Base-by-base conservation (phyloP, 2,797 vertebrate genomes). In the Heliangelus exortis region DNA sequence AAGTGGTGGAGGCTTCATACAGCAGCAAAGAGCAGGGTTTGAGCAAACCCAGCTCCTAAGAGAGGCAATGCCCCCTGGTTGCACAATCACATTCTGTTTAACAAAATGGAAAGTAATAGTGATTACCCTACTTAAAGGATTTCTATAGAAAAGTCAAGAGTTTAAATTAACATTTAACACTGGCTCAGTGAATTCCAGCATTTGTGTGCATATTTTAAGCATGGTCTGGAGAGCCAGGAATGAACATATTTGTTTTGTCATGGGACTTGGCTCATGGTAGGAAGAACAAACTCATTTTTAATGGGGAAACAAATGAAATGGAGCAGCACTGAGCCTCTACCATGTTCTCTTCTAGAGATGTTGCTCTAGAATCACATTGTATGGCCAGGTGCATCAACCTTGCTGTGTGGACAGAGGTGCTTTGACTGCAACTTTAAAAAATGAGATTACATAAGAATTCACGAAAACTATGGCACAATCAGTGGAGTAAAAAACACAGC, bases 231-330 rank as follows among this genome's bases (percentile, higher is more conserved):
- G 72, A 89, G 47, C 45, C 47, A 84, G 54, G 66, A 87, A 76
- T 0, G 7, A 88, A 84, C 28, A 34, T 4, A 22, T 59, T 80
- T 65, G 31, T 78, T 85, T 93, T 74, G 86, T 33, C 9, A 58
- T 8, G 62, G 72, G 36, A 87, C 7, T 86, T 67, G 83, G 71
- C 50, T 89, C 78, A 59, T 6, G 22, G 57, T 61, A 29, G 58
- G 74, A 93, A 90, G 45, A 82, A 91, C 59, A 91, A 89, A 86
- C 28, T 79, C 6, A 61, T 91, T 91, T 47, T 91, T 87, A 88
- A 73, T 10, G 7, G n/a, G 41, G 71, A 86, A 88, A 79, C 33
- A 20, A 87, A 34, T 71, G 87, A 91, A 79, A 88, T 0, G 6
- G 43, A 86, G 74, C 77, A 93, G 51, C 65, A 63, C 26, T 79